Base-by-base conservation (phyloP, 2,797 vertebrate genomes). In the Poecile montanus region DNA sequence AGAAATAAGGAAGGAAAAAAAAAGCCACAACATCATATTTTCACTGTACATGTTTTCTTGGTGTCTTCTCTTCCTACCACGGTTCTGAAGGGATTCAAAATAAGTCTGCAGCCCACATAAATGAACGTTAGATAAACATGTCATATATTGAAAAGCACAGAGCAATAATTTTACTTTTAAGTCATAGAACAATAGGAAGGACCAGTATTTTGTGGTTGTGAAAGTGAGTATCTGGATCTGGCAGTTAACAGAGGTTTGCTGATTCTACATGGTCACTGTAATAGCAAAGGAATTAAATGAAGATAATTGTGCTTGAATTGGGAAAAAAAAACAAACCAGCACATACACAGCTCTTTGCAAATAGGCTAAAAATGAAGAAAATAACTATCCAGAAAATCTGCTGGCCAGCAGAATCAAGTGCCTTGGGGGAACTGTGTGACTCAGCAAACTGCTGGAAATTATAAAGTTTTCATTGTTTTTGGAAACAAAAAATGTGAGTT, bases 61-160 rank as follows among this genome's bases (percentile, higher is more conserved):
- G 48, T 88, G 63, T 48, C 53, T 91, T 90, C 20, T 93, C 83
- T 93, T 96, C 61, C 89, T 95, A 71, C n/a, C 45, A 7, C 0
- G 0, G 22, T 71, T 61, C 38, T 82, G 74, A 73, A 71, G 57
- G 42, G 54, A 86, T 89, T 77, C 61, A 95, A 93, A 81, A 54
- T 73, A 88, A 71, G 48, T 44, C 58, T 86, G 47, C 26, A 80
- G 53, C 62, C 48, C 29, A 27, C 19, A 23, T 50, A 27, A 95
- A 53, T 71, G 63, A 57, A 83, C 22, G 14, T 34, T 75, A 73
- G 90, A 66, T 42, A 65, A 70, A 63, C 3, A 30, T 15, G 16
- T 42, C 17, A 17, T 51, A 13, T 23, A 38, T 42, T 71, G 68
- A 63, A 83, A 11, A 56, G 22, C 34, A 56, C 0, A 63, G 34